phyloP scores from a whole-genome alignment of 1,140 invertebrate species.

The Ceratosolen fusciceps region DNA sequence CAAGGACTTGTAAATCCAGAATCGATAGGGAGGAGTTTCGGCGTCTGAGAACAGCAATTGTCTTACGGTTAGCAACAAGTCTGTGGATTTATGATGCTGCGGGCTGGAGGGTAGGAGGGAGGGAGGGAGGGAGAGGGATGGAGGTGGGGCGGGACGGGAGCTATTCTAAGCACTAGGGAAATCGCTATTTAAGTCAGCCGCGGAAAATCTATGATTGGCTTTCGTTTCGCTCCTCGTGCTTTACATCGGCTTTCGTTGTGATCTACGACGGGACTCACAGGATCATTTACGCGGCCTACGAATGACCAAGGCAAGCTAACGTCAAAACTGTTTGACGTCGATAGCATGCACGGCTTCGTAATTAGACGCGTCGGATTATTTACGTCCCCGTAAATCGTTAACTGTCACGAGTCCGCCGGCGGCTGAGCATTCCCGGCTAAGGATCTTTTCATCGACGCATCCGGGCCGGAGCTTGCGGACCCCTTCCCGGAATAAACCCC shows the following conservation, averaged over 20 bases:
- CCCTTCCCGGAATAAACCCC: not conserved
- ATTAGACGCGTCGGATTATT: conserved; percentile 34
- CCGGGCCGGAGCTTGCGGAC: not conserved
- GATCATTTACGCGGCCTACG: not conserved
- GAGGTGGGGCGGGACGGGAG: too few species aligned
- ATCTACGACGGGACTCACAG: not conserved
- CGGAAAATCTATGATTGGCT: conserved; percentile 37
- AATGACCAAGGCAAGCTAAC: not conserved
- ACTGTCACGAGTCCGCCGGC: not conserved
- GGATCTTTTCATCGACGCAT: conserved; percentile 8
- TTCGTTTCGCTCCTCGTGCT: not conserved
- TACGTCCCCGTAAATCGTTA: conserved; percentile 33
- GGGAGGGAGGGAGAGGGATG: too few species aligned
- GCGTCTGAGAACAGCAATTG: not conserved
- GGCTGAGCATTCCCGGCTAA: not conserved
- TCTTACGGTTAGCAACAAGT: conserved; percentile 3
- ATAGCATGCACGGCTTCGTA: conserved; percentile 11
- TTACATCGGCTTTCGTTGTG: not conserved
- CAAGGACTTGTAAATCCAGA: too few species aligned
- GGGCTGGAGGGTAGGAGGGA: too few species aligned
- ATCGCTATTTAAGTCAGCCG: conserved; percentile 19
- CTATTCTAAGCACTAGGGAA: too few species aligned
- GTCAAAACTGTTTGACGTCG: conserved; percentile 31
- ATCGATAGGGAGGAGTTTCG: too few species aligned
- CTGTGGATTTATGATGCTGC: not conserved